These are phyloP conservation scores for Acrossocheilus fasciatus DNA, from an alignment of 2,797 vertebrate species.

Conservation along the genomic window DNA sequence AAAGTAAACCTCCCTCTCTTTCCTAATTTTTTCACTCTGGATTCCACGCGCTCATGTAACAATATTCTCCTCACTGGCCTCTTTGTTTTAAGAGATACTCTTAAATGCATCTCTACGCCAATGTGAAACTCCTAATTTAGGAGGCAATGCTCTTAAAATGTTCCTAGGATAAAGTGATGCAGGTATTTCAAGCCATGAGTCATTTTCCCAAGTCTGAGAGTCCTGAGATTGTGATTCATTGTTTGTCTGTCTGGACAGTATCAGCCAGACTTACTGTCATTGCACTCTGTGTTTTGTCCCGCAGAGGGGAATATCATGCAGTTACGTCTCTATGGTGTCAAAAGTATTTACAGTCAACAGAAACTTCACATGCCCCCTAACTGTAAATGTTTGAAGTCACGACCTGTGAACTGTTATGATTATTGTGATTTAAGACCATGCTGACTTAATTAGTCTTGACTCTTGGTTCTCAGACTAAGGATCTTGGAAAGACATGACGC, in stretches of 20 bases:
- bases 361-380: conserved; percentile 35
- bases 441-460: conserved; percentile 18
- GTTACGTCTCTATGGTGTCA: conserved; percentile 47
- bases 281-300: conserved; percentile 26
- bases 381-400: conserved; percentile 23
- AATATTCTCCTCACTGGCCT: not conserved
- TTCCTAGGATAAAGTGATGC: not conserved
- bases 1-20: not conserved
- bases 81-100: not conserved
- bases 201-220: conserved; percentile 27
- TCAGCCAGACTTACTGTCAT: conserved; percentile 24
- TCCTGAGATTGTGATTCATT: conserved; percentile 48
- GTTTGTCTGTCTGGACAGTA: conserved; percentile 51
- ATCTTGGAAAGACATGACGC: conserved; percentile 30
- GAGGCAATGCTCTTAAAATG: not conserved
- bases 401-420: conserved; percentile 19
- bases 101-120: not conserved
- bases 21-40: not conserved
- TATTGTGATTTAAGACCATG: conserved; percentile 33
- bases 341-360: conserved; percentile 55
- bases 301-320: conserved; percentile 15
- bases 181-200: conserved; percentile 29
- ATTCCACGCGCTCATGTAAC: not conserved
- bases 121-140: not conserved
- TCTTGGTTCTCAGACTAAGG: not conserved